A percentile compares a stretch with the other conserved stretches of the same genome.
These are phyloP conservation scores for Sphecodes monilicornis DNA, from an alignment of 2,888 invertebrate species.

Conservation along the genomic window DNA sequence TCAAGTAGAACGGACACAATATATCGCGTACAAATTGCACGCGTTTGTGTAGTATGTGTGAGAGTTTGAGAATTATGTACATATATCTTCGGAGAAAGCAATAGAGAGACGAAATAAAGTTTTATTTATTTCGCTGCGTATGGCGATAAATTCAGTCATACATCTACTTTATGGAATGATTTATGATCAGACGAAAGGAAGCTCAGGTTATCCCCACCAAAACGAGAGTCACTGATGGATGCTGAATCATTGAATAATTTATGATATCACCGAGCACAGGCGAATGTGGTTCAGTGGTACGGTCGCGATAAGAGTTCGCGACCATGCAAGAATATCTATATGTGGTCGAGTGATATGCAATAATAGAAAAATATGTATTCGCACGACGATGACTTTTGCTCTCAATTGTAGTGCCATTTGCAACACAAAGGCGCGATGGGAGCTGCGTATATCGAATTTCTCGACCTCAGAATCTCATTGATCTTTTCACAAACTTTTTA, in stretches of 20 bases:
- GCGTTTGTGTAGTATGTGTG: neutral
- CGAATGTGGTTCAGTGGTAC: conserved; percentile 15
- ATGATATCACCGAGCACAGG: neutral
- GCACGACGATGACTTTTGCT: neutral
- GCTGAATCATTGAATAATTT: conserved; percentile 11
- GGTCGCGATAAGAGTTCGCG: neutral
- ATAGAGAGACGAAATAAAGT: neutral
- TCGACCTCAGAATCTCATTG: neutral
- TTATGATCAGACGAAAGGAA: conserved; percentile 8
- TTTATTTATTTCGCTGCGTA: neutral
- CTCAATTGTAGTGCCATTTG: neutral
- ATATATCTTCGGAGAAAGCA: neutral
- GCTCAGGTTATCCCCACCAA: conserved; percentile 7
- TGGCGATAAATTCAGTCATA: neutral
- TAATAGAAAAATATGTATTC: neutral
- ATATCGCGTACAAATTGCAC: neutral
- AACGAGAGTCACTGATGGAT: neutral
- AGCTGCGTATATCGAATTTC: no score
- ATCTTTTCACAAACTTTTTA: neutral
- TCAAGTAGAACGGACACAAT: no score
- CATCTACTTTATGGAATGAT: conserved; percentile 2
- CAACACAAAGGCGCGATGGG: neutral
- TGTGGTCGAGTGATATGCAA: neutral
- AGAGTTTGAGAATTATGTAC: neutral
- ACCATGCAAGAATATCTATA: neutral